A percentile compares a stretch with the other conserved stretches of the same genome.
Conservation (phyloP, 2,797 vertebrate species). For the Presbytis comata region DNA sequence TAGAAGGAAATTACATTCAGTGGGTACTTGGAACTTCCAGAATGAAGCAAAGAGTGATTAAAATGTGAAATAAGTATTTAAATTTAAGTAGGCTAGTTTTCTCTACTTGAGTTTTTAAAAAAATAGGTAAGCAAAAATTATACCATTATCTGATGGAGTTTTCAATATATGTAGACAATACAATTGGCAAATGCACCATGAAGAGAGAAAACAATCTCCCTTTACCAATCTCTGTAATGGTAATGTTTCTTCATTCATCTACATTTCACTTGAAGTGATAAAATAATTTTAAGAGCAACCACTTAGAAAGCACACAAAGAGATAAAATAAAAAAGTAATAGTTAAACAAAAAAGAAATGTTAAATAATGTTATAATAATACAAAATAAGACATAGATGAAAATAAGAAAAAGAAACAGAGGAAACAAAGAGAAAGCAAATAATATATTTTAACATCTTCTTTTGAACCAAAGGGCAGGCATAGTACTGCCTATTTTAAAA, state of each 20-base stretch:
- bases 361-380: background rate
- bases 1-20: background rate
- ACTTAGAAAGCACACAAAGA: background rate
- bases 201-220: background rate
- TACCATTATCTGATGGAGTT: background rate
- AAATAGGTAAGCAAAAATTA: background rate
- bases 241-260: background rate
- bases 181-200: background rate
- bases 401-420: background rate
- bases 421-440: background rate
- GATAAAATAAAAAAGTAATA: background rate
- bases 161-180: background rate
- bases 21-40: background rate
- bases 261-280: background rate
- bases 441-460: background rate
- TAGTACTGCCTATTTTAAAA: background rate
- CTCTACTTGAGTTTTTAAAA: background rate
- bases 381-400: background rate
- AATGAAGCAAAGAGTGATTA: background rate
- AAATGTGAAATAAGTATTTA: background rate
- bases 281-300: background rate
- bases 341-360: background rate
- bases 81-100: background rate
- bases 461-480: background rate
- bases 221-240: background rate